phyloP scores from a whole-genome alignment of 2,113 vertebrate genomes.

The Nerophis ophidion region DNA sequence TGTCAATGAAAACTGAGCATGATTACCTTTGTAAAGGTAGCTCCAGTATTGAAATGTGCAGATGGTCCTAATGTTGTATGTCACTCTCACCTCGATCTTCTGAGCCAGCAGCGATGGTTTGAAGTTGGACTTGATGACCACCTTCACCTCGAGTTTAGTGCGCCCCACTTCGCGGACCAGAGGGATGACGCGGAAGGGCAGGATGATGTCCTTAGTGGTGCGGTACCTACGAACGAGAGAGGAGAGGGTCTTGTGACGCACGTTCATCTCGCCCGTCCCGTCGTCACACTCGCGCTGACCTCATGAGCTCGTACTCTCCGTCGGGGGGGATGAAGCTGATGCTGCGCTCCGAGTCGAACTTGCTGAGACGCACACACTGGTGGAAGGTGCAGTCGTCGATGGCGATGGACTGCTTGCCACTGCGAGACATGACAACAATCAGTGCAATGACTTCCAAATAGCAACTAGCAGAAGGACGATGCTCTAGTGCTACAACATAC shows the following conservation, averaged over 20 bases:
- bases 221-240: slow-evolving; percentile 77
- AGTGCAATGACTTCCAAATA: neutral
- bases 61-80: neutral
- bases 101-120: slow-evolving; percentile 97
- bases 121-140: slow-evolving; percentile 99
- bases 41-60: neutral
- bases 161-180: slow-evolving; percentile 95
- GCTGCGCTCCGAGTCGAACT: slow-evolving; percentile 97
- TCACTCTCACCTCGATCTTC: slow-evolving; percentile 90
- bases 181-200: slow-evolving; percentile 96
- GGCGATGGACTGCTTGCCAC: slow-evolving; percentile 97
- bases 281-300: slow-evolving; percentile 65
- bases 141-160: slow-evolving; percentile 97
- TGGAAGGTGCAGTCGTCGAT: slow-evolving; percentile 99
- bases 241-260: neutral
- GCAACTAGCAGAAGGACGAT: neutral
- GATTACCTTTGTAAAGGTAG: neutral
- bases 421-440: slow-evolving; percentile 40
- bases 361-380: slow-evolving; percentile 98
- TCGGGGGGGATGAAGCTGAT: slow-evolving; percentile 99
- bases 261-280: neutral
- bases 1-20: neutral
- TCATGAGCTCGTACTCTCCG: slow-evolving; percentile 98
- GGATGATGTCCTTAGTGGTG: slow-evolving; percentile 98
- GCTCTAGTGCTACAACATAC: neutral